These are phyloP conservation scores for Hafferia zeledoni DNA, from an alignment of 2,797 vertebrate species.

Conservation along the genomic window DNA sequence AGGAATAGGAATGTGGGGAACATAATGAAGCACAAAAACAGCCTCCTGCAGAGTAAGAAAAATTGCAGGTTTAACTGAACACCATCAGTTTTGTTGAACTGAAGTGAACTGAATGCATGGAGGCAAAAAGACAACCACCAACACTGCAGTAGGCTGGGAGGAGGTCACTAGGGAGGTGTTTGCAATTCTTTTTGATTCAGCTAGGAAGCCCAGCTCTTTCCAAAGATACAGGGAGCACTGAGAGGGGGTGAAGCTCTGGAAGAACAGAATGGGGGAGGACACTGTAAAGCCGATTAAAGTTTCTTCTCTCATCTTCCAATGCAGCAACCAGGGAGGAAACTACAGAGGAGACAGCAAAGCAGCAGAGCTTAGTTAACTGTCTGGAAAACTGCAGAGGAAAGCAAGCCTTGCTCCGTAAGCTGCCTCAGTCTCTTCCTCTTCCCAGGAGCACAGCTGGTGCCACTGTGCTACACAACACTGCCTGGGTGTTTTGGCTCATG, in stretches of 20 bases:
- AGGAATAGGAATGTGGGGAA: neutral
- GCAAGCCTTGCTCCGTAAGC: accelerated
- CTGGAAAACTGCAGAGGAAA: neutral
- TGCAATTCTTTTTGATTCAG: neutral
- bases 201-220: neutral
- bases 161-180: neutral
- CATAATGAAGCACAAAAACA: neutral
- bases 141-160: neutral
- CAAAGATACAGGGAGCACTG: accelerated
- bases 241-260: neutral
- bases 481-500: neutral
- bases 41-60: neutral
- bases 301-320: neutral
- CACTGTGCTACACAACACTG: accelerated
- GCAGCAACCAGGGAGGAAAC: neutral
- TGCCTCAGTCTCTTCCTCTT: neutral
- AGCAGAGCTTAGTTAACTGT: neutral
- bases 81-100: neutral
- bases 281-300: neutral
- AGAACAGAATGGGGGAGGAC: neutral
- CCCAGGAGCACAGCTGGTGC: neutral
- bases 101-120: accelerated
- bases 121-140: neutral
- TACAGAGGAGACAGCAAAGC: neutral
- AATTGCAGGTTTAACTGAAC: neutral